phyloP scores from a whole-genome alignment of 2,888 invertebrate genomes.

The Synanthedon tipuliformis region DNA sequence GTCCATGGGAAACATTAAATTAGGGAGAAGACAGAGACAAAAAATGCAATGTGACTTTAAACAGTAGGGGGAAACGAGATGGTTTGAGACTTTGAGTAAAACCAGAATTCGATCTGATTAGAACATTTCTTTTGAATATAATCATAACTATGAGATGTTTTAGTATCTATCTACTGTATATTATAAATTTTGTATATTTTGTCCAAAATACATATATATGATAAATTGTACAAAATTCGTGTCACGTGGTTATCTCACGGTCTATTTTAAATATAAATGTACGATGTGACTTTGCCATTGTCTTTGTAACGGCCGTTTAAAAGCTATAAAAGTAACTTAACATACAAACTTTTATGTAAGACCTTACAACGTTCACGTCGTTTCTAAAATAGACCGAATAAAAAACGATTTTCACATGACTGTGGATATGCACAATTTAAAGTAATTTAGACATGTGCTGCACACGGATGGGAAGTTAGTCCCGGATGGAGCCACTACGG shows the following conservation, averaged over 20 bases:
- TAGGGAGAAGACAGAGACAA: conserved; percentile 59
- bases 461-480: conserved; percentile 16
- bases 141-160: conserved; percentile 14
- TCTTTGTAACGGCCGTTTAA: neutral
- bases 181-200: neutral
- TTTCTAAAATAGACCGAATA: neutral
- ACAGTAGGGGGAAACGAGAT: conserved; percentile 36
- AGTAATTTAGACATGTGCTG: conserved; percentile 14
- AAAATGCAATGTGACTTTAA: conserved; percentile 30
- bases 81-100: conserved; percentile 16
- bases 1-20: conserved; percentile 53
- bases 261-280: neutral
- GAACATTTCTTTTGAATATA: conserved; percentile 33
- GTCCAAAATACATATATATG: neutral
- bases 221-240: neutral
- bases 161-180: conserved; percentile 40
- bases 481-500: conserved; percentile 35
- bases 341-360: neutral
- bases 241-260: neutral
- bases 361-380: neutral
- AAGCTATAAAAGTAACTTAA: neutral
- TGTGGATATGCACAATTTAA: conserved; percentile 2
- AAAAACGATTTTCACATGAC: neutral
- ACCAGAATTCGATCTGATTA: conserved; percentile 35
- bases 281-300: neutral